Conservation (phyloP, 2,888 invertebrate genomes). For the Odontomyia ornata region DNA sequence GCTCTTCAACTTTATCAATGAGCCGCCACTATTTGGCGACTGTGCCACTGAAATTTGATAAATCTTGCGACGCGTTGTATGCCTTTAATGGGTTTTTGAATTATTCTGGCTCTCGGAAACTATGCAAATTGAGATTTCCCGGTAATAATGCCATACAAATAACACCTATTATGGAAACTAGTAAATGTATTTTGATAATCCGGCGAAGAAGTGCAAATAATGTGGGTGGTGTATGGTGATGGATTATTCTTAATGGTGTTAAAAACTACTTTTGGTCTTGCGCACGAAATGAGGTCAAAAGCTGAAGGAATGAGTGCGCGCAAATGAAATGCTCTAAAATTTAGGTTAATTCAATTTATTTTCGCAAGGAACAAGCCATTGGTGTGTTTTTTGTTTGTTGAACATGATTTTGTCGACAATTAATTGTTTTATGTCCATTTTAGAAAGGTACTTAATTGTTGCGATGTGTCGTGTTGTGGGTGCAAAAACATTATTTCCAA, state of each 20-base stretch:
- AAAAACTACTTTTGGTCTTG: neutral
- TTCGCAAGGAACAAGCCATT: no score
- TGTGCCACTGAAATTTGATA: neutral
- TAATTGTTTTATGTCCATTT: no score
- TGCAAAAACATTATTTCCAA: no score
- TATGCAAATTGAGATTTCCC: constrained; percentile 3
- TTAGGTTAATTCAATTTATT: no score
- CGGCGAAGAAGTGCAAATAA: neutral
- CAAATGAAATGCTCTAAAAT: no score
- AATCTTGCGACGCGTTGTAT: neutral
- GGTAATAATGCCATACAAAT: neutral
- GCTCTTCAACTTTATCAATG: no score
- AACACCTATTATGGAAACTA: constrained; percentile 17
- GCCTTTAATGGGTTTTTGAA: neutral
- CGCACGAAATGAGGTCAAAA: no score
- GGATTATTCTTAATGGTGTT: neutral
- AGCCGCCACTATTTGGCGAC: neutral
- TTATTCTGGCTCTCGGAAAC: neutral
- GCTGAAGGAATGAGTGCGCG: no score
- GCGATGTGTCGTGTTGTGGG: no score
- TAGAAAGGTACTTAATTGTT: no score
- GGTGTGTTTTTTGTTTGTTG: no score
- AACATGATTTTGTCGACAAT: no score
- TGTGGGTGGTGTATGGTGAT: neutral
- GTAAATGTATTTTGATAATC: constrained; percentile 8